phyloP scores from a whole-genome alignment of 2,113 vertebrate genomes.

The Vulpes vulpes region DNA sequence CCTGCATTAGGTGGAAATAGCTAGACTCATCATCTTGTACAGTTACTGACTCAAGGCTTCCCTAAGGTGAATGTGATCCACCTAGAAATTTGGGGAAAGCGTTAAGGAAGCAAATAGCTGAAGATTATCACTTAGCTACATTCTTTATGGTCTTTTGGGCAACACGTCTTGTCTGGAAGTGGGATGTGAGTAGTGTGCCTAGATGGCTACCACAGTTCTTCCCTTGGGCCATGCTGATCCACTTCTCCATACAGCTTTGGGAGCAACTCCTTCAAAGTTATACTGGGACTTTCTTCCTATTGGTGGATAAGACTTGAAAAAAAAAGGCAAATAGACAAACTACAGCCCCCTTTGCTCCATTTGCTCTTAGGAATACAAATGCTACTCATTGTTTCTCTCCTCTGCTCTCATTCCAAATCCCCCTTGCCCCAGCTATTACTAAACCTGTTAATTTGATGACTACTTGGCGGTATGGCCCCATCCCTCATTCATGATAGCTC shows the following conservation, averaged over 20 bases:
- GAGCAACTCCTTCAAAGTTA: background rate
- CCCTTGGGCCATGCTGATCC: background rate
- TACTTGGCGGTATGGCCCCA: background rate
- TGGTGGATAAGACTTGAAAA: background rate
- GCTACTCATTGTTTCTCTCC: background rate
- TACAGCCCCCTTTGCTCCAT: too few species aligned
- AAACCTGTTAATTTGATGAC: background rate
- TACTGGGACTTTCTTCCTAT: background rate
- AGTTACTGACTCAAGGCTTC: background rate
- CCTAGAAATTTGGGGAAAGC: background rate
- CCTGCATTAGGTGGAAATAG: background rate
- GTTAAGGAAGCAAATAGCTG: background rate
- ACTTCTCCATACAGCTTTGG: background rate
- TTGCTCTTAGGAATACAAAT: background rate
- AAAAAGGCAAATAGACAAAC: background rate
- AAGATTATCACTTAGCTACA: background rate
- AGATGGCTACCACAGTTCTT: background rate
- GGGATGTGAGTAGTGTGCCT: accelerated
- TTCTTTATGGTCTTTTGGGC: background rate
- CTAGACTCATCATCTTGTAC: background rate
- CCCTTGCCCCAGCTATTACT: accelerated
- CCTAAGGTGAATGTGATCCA: too few species aligned
- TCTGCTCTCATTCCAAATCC: background rate
- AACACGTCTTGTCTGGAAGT: background rate
- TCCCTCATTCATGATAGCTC: background rate